Evolutionary conservation across 2,113 vertebrate species (phyloP).

Genomic region (Eubucco bourcierii): DNA sequence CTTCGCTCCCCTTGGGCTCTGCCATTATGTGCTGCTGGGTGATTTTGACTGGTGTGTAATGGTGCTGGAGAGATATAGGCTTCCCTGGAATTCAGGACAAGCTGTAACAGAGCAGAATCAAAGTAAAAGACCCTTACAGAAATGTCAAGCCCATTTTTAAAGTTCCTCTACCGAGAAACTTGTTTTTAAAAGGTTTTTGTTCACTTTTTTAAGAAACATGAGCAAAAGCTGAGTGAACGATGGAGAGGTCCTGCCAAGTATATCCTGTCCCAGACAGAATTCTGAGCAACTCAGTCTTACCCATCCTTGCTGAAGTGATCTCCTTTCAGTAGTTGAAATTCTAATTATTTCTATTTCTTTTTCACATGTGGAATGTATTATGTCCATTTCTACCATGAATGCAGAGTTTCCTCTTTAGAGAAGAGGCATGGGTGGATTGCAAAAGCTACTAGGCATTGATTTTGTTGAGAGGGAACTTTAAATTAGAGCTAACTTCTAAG

Average conservation of each 20-base stretch:
- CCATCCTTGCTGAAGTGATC: background rate
- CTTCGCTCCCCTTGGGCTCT: background rate
- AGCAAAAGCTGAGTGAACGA: background rate
- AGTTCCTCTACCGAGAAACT: background rate
- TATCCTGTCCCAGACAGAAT: background rate
- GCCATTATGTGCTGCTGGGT: fast-evolving
- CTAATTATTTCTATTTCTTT: background rate
- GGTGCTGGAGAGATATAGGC: background rate
- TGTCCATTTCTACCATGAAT: background rate
- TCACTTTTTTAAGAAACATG: background rate
- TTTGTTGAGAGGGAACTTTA: background rate
- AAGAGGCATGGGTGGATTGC: background rate
- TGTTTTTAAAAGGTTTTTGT: no score
- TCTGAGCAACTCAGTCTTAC: background rate
- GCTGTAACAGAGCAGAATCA: background rate
- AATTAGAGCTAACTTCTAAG: background rate
- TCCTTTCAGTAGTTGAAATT: background rate
- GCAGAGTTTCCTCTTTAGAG: background rate
- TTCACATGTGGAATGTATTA: background rate
- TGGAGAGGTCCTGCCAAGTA: background rate
- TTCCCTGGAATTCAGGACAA: background rate
- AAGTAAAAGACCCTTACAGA: background rate
- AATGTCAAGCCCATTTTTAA: background rate
- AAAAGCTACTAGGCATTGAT: background rate
- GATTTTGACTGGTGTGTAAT: fast-evolving